Evolutionary conservation across 1,140 invertebrate species (phyloP).

Genomic region (Papilio xuthus): DNA sequence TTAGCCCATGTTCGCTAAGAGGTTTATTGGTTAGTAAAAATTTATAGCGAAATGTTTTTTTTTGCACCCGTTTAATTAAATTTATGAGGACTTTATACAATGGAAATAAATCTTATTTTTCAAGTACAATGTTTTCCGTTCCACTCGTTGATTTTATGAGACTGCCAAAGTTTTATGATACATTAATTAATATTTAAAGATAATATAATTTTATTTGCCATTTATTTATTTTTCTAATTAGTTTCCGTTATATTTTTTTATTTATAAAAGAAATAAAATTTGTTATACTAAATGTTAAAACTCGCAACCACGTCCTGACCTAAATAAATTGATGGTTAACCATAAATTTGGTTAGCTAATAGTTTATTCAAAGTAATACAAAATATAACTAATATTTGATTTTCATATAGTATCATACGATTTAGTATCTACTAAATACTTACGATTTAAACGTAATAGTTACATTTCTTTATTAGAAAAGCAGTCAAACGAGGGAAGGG

Average conservation of each 20-base stretch:
- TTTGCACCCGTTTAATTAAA: slow-evolving; percentile 13
- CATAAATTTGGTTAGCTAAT: too few relatives aligned
- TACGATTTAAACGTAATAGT: too few relatives aligned
- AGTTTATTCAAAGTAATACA: too few relatives aligned
- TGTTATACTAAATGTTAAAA: too few relatives aligned
- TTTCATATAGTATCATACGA: too few relatives aligned
- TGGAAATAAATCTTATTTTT: slow-evolving; percentile 35
- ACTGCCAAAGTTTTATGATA: slow-evolving; percentile 1
- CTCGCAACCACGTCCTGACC: too few relatives aligned
- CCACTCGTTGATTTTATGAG: slow-evolving; percentile 19
- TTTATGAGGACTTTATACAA: slow-evolving; percentile 32
- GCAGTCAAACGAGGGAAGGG: too few relatives aligned
- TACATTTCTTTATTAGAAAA: too few relatives aligned
- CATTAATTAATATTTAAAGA: slow-evolving; percentile 30
- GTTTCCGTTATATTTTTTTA: slow-evolving; percentile 9
- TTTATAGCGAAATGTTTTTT: slow-evolving; percentile 35
- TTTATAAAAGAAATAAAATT: too few relatives aligned
- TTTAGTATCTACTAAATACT: too few relatives aligned
- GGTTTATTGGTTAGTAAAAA: slow-evolving; percentile 38
- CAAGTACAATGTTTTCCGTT: not conserved
- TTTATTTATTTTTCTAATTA: slow-evolving; percentile 19
- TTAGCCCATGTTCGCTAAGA: slow-evolving; percentile 37
- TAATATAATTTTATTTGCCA: slow-evolving; percentile 14
- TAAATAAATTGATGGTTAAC: too few relatives aligned
- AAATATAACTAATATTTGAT: too few relatives aligned